These are phyloP conservation scores for Centrocercus urophasianus DNA, from an alignment of 2,113 vertebrate genomes.

Conservation along the genomic window DNA sequence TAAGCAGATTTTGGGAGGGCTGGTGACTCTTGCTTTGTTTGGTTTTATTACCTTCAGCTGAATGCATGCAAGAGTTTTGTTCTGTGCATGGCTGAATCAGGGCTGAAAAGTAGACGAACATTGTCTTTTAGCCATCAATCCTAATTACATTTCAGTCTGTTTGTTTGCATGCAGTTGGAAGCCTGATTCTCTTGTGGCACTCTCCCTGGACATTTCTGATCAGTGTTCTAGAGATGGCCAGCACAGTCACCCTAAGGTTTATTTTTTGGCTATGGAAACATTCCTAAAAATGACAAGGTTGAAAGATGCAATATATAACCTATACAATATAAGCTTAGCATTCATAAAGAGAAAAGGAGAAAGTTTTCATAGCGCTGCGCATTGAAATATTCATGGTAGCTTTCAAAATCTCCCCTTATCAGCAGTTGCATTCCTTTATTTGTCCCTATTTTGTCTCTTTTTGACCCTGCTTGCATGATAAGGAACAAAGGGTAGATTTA, in stretches of 20 bases:
- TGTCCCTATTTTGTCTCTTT: background rate
- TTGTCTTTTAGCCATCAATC: background rate
- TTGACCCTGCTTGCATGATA: background rate
- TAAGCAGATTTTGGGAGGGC: background rate
- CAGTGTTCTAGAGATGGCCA: background rate
- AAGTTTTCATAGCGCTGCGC: background rate
- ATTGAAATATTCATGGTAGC: background rate
- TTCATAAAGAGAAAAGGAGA: background rate
- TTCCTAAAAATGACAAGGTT: background rate
- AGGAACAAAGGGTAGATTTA: background rate
- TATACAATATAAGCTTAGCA: background rate
- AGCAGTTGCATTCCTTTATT: background rate
- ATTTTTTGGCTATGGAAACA: background rate
- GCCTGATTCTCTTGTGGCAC: background rate
- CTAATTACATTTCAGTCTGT: background rate
- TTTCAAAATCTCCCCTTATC: background rate
- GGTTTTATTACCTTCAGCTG: background rate
- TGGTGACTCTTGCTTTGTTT: background rate
- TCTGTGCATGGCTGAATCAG: background rate
- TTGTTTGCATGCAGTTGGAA: background rate
- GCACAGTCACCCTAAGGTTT: background rate
- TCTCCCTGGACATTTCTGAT: background rate
- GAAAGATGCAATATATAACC: background rate
- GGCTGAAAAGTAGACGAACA: background rate
- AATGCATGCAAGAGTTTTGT: background rate